Evolutionary conservation across 2,113 vertebrate species (phyloP).

Genomic region (Carassius carassius): DNA sequence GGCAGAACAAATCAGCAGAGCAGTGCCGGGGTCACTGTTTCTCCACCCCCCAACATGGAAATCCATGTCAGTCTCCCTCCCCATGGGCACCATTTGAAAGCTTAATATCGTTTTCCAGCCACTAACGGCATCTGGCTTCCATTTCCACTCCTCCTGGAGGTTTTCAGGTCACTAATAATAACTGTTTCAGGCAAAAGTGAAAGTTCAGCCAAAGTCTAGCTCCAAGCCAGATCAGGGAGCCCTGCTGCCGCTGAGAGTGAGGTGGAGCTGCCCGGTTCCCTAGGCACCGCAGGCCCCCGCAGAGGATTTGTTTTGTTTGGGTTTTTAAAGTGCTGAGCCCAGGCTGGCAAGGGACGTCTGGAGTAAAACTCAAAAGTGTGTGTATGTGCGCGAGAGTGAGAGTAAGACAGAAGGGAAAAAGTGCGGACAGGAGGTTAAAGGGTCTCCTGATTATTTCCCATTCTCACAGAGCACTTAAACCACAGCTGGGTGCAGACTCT

Average conservation of each 20-base stretch:
- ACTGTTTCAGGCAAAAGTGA: conserved; percentile 62
- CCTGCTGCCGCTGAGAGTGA: conserved; percentile 33
- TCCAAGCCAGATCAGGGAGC: conserved; percentile 38
- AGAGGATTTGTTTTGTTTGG: conserved; percentile 45
- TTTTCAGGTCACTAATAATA: conserved; percentile 66
- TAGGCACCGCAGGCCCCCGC: conserved; percentile 1
- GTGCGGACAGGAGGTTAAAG: conserved; percentile 14
- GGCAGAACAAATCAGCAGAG: conserved; percentile 47
- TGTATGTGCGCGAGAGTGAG: background rate
- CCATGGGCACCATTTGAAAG: conserved; percentile 45
- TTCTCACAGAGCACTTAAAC: conserved; percentile 42
- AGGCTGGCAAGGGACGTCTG: conserved; percentile 45
- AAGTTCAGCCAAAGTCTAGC: conserved; percentile 68
- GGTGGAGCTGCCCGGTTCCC: conserved; percentile 34
- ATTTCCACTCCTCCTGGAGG: conserved; percentile 61
- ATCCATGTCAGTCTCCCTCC: conserved; percentile 50
- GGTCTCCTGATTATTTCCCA: conserved; percentile 41
- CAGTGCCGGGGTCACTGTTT: conserved; percentile 14
- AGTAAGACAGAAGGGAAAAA: background rate
- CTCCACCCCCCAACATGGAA: conserved; percentile 48
- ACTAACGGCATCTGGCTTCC: conserved; percentile 63
- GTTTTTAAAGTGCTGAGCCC: conserved; percentile 43
- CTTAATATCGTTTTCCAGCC: conserved; percentile 59
- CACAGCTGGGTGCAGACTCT: conserved; percentile 28
- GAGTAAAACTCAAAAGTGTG: background rate